Base-by-base conservation (phyloP, 2,888 invertebrate species). In the Empis livida region DNA sequence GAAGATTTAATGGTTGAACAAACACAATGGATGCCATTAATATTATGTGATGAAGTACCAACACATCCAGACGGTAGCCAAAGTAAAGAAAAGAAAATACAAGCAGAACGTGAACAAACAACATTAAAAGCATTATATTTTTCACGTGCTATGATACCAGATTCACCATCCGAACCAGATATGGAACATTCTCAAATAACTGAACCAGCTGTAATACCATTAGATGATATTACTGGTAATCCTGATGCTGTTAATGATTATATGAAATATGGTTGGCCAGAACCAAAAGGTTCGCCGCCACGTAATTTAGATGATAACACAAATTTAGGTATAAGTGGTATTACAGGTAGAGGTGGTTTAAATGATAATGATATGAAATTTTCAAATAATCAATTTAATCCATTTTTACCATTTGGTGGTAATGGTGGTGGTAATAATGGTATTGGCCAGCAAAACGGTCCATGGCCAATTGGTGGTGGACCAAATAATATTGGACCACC, bases 151-250 rank as follows among this genome's bases (percentile, higher is more conserved):
- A 80, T 83, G 79, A 83, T 93, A 53, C 93, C 94, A 0, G 93
- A 93, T 61, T 80, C 84, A 23, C 77, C 93, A 0, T 74, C 80
- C 17, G 95, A 95, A 70, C 89, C 94, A 2, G 92, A 94, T 57
- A 73, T 80, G 47, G 91, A 92, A 69, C 80, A 80, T 15, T 83
- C 85, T 58, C 74, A 77, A 37, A 79, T 81, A 53, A 75, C 78
- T 4, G 92, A 92, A 62, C 85, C 90, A 1, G 80, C 82, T 51
- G 73, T 77, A 15, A 93, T 95, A 67, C 94, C 95, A 1, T 70
- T 92, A 46, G 92, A 93, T 54, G 95, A 95, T 71, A 78, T 84
- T 6, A 82, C 85, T 0, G 89, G 88, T 9, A 84, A 83, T 63
- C 83, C 84, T 51, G 88, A 88, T 58, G 82, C 81, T 53, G 75